Evolutionary conservation across 1,140 invertebrate genomes (phyloP).

Genomic region (Diabrotica virgifera): DNA sequence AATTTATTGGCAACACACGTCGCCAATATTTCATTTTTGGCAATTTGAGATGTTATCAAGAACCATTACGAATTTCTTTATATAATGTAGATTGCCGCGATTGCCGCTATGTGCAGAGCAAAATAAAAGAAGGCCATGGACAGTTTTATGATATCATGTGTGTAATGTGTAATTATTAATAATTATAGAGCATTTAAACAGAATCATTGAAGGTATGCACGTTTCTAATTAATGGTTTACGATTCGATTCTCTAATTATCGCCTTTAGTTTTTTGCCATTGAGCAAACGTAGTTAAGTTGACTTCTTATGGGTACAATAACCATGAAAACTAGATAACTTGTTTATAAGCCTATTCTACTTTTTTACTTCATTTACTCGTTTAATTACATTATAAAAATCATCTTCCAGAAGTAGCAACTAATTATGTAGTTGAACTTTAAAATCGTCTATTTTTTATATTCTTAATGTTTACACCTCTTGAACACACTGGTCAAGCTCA

Average conservation of each 20-base stretch:
- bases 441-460: no score
- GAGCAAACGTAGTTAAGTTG: not conserved
- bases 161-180: constrained; percentile 17
- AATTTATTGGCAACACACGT: no score
- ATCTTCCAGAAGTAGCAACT: no score
- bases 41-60: constrained; percentile 8
- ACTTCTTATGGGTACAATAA: not conserved
- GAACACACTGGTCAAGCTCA: no score
- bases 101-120: not conserved
- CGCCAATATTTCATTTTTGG: no score
- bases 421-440: no score
- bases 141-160: constrained; percentile 17
- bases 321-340: not conserved
- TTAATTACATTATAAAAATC: no score
- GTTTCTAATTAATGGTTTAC: constrained; percentile 15
- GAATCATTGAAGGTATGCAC: constrained; percentile 15
- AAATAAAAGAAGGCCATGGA: constrained; percentile 16
- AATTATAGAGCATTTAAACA: constrained; percentile 16
- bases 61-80: not conserved
- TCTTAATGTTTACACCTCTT: no score
- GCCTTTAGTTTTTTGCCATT: not conserved
- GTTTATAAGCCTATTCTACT: no score
- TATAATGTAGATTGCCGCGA: no score
- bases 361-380: no score
- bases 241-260: constrained; percentile 11